Evolutionary conservation across 2,888 invertebrate genomes (phyloP).

Genomic region (Luperina testacea): DNA sequence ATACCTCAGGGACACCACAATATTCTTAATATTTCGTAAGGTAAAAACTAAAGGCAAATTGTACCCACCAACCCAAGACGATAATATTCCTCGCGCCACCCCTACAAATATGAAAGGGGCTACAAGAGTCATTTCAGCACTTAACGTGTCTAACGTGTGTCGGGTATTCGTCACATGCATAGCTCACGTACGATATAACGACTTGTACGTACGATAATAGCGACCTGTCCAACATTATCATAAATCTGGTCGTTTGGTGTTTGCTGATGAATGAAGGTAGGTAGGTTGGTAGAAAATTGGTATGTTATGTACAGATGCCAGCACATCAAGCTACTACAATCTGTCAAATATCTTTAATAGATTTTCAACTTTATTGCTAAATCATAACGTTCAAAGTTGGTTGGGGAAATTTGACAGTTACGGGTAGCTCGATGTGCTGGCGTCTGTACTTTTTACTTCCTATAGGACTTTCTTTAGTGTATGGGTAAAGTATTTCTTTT

Average conservation of each 20-base stretch:
- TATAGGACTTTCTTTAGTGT: too few species aligned
- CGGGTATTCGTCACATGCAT: slow-evolving; percentile 69
- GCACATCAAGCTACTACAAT: too few species aligned
- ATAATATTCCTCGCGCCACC: slow-evolving; percentile 62
- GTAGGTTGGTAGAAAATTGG: neutral
- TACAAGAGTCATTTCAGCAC: slow-evolving; percentile 79
- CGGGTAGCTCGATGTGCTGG: too few species aligned
- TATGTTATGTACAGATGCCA: neutral
- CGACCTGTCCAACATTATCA: slow-evolving; percentile 18
- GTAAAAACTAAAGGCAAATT: neutral
- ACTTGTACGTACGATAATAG: slow-evolving; percentile 30
- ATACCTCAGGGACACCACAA: neutral
- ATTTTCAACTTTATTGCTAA: too few species aligned
- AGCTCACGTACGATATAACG: slow-evolving; percentile 48
- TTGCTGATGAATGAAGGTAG: slow-evolving; percentile 15
- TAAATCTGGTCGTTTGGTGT: slow-evolving; percentile 4
- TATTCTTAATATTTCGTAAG: neutral
- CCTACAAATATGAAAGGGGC: slow-evolving; percentile 68
- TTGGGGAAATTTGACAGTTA: too few species aligned
- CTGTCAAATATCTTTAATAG: too few species aligned
- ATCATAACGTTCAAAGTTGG: too few species aligned
- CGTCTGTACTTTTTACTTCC: too few species aligned
- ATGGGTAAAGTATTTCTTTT: too few species aligned
- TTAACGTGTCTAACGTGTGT: slow-evolving; percentile 79
- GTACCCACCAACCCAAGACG: neutral